Percentiles rank a stretch among this genome's conserved stretches.
Conservation (phyloP, 1,140 invertebrate genomes). For the Euglossa dilemma region DNA sequence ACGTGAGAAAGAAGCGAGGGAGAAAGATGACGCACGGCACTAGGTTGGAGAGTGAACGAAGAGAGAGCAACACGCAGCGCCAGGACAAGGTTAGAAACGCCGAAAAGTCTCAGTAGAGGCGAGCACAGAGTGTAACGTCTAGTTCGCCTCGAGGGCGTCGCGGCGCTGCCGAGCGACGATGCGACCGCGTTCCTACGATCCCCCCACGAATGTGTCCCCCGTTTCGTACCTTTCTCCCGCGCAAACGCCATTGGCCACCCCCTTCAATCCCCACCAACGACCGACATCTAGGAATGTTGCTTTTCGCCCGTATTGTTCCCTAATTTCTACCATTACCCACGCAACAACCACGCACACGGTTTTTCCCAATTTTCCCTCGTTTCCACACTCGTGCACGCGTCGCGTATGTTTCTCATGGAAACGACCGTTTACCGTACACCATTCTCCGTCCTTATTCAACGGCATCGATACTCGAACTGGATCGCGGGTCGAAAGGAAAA, state of each 20-base stretch:
- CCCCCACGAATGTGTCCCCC: constrained; percentile 50
- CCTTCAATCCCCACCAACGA: not conserved
- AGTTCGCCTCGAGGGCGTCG: constrained; percentile 65
- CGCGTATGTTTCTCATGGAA: not conserved
- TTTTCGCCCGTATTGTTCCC: constrained; percentile 26
- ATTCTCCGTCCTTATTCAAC: constrained; percentile 1
- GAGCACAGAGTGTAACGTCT: constrained; percentile 51
- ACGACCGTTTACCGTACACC: not conserved
- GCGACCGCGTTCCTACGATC: constrained; percentile 54
- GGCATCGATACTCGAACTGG: not conserved
- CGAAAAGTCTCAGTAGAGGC: constrained; percentile 39
- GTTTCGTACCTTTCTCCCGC: constrained; percentile 50
- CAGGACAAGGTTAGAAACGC: constrained; percentile 63
- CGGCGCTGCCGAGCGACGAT: constrained; percentile 64
- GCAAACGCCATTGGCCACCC: constrained; percentile 55
- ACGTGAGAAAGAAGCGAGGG: constrained; percentile 35
- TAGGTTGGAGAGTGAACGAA: constrained; percentile 48
- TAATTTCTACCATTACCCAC: constrained; percentile 39
- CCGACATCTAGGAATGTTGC: constrained; percentile 12
- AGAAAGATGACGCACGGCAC: constrained; percentile 60
- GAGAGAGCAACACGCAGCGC: constrained; percentile 56
- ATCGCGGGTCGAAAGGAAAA: not conserved
- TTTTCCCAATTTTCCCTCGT: constrained; percentile 5
- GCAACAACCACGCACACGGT: constrained; percentile 20
- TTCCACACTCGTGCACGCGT: not conserved